Evolutionary conservation across 1,140 invertebrate genomes (phyloP).

Genomic region (Lordiphosa mommai): DNA sequence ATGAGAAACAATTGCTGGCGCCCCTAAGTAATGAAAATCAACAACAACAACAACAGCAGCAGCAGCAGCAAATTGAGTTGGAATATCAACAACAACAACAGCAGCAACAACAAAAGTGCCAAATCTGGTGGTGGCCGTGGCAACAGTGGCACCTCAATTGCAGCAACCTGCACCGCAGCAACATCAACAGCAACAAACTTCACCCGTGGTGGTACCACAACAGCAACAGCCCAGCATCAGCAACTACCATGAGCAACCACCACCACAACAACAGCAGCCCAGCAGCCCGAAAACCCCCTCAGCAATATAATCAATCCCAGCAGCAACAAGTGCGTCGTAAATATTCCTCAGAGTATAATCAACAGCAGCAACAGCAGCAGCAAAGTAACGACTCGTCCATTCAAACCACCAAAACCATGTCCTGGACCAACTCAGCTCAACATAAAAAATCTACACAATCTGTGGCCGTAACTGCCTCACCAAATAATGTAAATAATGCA

Average conservation of each 20-base stretch:
- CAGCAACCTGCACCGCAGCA: constrained; percentile 31
- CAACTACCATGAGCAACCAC: constrained; percentile 25
- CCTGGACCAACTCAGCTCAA: constrained; percentile 74
- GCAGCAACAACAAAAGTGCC: constrained; percentile 27
- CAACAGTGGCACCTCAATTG: constrained; percentile 48
- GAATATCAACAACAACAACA: constrained; percentile 13
- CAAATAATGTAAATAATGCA: constrained; percentile 62
- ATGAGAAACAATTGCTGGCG: constrained; percentile 31
- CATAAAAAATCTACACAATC: constrained; percentile 76
- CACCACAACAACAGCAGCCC: constrained; percentile 26
- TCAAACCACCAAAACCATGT: constrained; percentile 73
- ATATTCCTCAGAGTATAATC: constrained; percentile 63
- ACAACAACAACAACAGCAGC: constrained; percentile 16
- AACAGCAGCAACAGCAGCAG: constrained; percentile 31
- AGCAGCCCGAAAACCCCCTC: constrained; percentile 16
- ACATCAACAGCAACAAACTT: constrained; percentile 44
- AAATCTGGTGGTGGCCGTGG: constrained; percentile 31
- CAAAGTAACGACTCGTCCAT: constrained; percentile 15
- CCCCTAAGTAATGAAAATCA: constrained; percentile 12
- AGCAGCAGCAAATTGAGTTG: constrained; percentile 24
- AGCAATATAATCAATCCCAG: constrained; percentile 20
- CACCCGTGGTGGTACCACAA: constrained; percentile 23
- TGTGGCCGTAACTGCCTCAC: constrained; percentile 74
- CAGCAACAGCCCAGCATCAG: constrained; percentile 8
- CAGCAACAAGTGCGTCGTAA: constrained; percentile 58